Conservation (phyloP, 2,888 invertebrate genomes). For the Brachypterus glaber region DNA sequence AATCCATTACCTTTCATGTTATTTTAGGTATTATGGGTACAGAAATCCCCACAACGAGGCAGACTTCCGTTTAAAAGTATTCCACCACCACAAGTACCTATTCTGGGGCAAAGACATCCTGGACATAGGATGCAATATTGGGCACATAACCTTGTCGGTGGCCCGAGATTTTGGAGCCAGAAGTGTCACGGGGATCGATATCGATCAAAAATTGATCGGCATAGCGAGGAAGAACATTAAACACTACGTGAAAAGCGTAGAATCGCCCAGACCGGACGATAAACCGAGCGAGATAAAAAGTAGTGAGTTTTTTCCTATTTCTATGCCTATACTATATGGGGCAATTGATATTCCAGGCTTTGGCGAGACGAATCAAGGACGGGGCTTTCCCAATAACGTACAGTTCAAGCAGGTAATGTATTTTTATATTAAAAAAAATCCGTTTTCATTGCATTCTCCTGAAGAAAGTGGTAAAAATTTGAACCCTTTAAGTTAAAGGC, state of each 20-base stretch:
- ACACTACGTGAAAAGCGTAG: conserved; percentile 50
- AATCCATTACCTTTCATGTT: conserved; percentile 1
- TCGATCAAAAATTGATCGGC: conserved; percentile 77
- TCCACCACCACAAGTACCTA: conserved; percentile 68
- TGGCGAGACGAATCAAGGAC: conserved; percentile 35
- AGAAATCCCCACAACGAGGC: conserved; percentile 72
- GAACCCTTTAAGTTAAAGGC: no score
- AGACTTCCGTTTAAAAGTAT: conserved; percentile 75
- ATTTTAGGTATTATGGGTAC: conserved; percentile 83
- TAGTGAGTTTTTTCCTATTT: conserved; percentile 68
- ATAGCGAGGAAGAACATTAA: conserved; percentile 65
- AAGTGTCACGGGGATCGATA: conserved; percentile 87
- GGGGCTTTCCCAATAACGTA: conserved; percentile 81
- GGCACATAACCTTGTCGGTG: conserved; percentile 84
- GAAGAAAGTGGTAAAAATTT: no score
- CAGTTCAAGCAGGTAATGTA: conserved; percentile 80
- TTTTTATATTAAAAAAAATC: no score
- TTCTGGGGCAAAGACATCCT: conserved; percentile 85
- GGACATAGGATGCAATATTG: conserved; percentile 97
- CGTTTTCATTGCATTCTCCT: no score
- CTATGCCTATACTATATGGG: conserved; percentile 81
- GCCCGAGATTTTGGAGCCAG: conserved; percentile 78
- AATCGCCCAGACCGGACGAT: conserved; percentile 25
- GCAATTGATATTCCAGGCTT: conserved; percentile 57
- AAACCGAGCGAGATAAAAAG: conserved; percentile 25